phyloP scores from a whole-genome alignment of 2,888 invertebrate genomes.

The Macrosiphum euphorbiae region DNA sequence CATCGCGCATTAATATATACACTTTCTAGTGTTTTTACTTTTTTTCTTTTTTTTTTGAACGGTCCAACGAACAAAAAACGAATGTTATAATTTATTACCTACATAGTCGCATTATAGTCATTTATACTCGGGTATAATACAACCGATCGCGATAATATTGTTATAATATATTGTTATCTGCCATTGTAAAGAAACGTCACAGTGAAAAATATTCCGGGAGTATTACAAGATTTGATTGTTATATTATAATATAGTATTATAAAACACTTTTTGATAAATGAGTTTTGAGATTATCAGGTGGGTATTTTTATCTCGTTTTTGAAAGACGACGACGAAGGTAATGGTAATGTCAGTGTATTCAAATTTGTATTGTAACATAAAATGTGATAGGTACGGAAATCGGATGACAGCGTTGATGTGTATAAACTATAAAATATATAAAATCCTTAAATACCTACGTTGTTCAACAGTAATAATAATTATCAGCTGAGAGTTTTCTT shows the following conservation, averaged over 20 bases:
- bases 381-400: background rate
- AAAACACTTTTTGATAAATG: background rate
- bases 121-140: background rate
- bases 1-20: background rate
- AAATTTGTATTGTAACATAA: background rate
- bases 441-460: background rate
- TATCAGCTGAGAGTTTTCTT: background rate
- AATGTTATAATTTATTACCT: background rate
- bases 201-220: background rate
- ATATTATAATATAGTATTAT: background rate
- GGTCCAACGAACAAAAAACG: background rate
- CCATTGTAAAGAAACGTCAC: background rate
- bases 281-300: background rate
- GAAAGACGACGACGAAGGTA: background rate
- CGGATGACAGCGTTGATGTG: background rate
- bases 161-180: background rate
- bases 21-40: background rate
- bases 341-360: background rate
- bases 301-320: background rate
- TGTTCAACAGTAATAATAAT: background rate
- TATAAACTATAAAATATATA: no score
- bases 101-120: background rate
- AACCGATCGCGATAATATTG: background rate
- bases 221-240: constrained; percentile 2
- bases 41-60: background rate